Percentiles rank a stretch among this genome's conserved stretches.
Evolutionary conservation across 2,797 vertebrate species (phyloP).

Genomic region (Acanthopagrus latus): DNA sequence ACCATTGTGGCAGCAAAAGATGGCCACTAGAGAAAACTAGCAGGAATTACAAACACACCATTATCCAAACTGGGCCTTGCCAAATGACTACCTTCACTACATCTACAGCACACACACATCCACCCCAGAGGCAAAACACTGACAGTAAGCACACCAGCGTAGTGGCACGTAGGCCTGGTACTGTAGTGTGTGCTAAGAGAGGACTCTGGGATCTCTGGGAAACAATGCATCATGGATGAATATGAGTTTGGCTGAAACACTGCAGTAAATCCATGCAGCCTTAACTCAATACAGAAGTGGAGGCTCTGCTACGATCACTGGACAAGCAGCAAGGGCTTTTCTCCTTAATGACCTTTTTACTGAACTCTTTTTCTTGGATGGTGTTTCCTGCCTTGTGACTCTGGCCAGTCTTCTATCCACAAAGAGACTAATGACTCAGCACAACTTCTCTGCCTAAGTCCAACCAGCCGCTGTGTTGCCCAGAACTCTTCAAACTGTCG

Average conservation of each 20-base stretch:
- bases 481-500: slow-evolving; percentile 23
- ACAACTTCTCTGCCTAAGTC: slow-evolving; percentile 17
- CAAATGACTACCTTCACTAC: slow-evolving; percentile 69
- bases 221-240: slow-evolving; percentile 33
- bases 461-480: slow-evolving; percentile 5
- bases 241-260: slow-evolving; percentile 17
- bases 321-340: slow-evolving; percentile 19
- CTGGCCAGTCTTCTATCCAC: slow-evolving; percentile 44
- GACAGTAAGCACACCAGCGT: slow-evolving; percentile 39
- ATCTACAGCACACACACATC: slow-evolving; percentile 41
- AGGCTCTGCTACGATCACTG: slow-evolving; percentile 15
- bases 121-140: slow-evolving; percentile 44
- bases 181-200: slow-evolving; percentile 27
- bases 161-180: slow-evolving; percentile 17
- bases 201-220: slow-evolving; percentile 32
- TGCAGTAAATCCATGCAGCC: slow-evolving; percentile 33
- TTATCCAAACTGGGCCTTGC: slow-evolving; percentile 55
- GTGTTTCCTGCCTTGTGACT: slow-evolving; percentile 56
- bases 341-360: slow-evolving; percentile 17
- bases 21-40: slow-evolving; percentile 57
- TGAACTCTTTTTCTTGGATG: slow-evolving; percentile 54
- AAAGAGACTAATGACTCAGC: slow-evolving; percentile 60
- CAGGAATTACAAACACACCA: slow-evolving; percentile 68
- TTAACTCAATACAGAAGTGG: slow-evolving; percentile 27
- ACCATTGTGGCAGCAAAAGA: slow-evolving; percentile 48